Base-by-base conservation (phyloP, 2,888 invertebrate genomes). In the Eutolmus rufibarbis region DNA sequence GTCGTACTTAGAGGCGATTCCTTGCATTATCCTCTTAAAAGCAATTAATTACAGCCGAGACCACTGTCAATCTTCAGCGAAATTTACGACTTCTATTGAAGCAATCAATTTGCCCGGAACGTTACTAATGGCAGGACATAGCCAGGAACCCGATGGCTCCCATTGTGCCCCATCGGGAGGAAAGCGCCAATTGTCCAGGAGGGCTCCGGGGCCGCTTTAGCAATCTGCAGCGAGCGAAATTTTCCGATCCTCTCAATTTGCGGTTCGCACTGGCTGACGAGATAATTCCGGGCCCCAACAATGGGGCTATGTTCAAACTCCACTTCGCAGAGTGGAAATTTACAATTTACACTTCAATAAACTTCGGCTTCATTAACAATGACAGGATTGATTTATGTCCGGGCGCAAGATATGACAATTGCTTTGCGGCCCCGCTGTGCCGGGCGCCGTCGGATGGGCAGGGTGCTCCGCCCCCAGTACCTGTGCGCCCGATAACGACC, bases 301-400 rank as follows among this genome's bases (percentile, higher is more conserved):
- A 76, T 19, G 76, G n/a, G 76, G n/a, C 19, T 8, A 12, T 37
- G 37, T 76, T 76, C 76, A 31, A 76, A 34, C 37, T 76, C 5
- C 76, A 34, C 37, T 76, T 34, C 8, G 37, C n/a, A 37, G 76
- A 76, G 76, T 76, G 16, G 76, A 76, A 76, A 76, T 76, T 76
- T 34, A 76, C 76, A 31, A 76, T 76, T 76, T 76, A 76, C 76
- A 76, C 37, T 76, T 76, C 76, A 76, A 76, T 76, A 76, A 76
- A 76, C 76, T 76, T 76, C 34, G 76, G 76, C 14, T 76, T 34
- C 76, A 37, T 76, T 76, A 76, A 76, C 76, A 76, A 76, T 76
- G 76, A 76, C 37, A 34, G 76, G 76, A 76, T 76, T 76, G 76
- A 76, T 76, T 76, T 76, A 76, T 76, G 37, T 34, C 34, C 34